Evolutionary conservation across 2,888 invertebrate genomes (phyloP), one percentile per base, ranked within the genome.

Genomic region (Dryobota labecula): DNA sequence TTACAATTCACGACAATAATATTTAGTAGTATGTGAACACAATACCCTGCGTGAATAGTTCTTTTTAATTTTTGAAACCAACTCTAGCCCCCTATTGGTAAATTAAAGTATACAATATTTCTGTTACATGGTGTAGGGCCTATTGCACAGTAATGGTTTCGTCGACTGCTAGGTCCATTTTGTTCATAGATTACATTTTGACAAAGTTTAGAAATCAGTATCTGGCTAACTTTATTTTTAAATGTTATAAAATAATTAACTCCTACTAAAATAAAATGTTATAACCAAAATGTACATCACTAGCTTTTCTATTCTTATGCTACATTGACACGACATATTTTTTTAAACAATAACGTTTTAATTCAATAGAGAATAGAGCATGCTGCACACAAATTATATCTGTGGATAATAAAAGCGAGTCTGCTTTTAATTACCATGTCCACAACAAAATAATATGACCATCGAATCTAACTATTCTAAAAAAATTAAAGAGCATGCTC

Each of bases 241-340:
- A 56, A 51, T 6, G 13, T 47, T 27, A 36, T 41, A 58, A 49
- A 62, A 64, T 27, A 43, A 56, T n/a, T 54, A 24, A 36, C 13
- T 45, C 69, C 33, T 63, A 73, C 36, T 47, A 69, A 68, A 83
- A 72, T 71, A 68, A 72, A 63, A 51, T 36, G 47, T 68, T 20
- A 41, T 74, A 75, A 84, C 47, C 18, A 57, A 69, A 75, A 54
- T 72, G 53, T 71, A 76, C 67, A 73, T 47, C 57, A 78, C 84
- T 83, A 83, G 82, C 84, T 58, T 84, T 61, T 43, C 82, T 83
- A 83, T 56, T 53, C 71, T 71, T 84, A 84, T 1, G 24, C 63
- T 82, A 84, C 65, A 73, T 75, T 82, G 78, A 77, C 71, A 73
- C 70, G 58, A 80, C 62, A 56, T 66, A 54, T 71, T 65, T 49